Base-by-base conservation (phyloP, 35 echinoderm and acorn worm species). In the Strongylocentrotus purpuratus region DNA sequence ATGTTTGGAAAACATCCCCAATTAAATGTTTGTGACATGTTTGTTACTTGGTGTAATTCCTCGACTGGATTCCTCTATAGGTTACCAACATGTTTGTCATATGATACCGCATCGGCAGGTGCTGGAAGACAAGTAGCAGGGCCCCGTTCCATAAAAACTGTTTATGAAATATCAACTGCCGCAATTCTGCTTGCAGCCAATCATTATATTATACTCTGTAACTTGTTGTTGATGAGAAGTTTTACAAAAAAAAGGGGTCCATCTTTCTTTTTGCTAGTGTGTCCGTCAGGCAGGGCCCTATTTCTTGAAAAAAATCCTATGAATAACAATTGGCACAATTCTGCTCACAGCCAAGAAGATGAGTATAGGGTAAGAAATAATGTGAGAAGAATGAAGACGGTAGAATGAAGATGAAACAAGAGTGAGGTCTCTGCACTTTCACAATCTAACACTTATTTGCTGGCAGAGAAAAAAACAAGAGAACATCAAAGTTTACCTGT, bases 1-100 rank as follows among this genome's bases (percentile, higher is more conserved):
- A 31, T 78, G 65, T 78, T 78, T 78, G 65, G 65, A 78, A 78
- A 78, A 78, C 65, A 78, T 78, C 65, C 65, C 65, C 65, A 78
- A 78, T 78, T 78, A 78, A 78, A 78, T 78, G 65, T 78, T 78
- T 78, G 65, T 78, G 65, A 78, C 65, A 78, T 78, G 65, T 78
- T 78, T 78, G 65, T 78, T 78, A 18, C 65, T 78, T 78, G 22
- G 65, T 78, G 65, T 78, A 78, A n/a, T 8, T n/a, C 65, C 11
- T 11, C 11, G 52, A 59, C 52, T 78, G 28, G 22, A 78, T 78
- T n/a, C 28, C 1, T 78, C 65, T 78, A 78, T n/a, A 78, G 65
- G 65, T 78, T 78, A 78, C 65, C 65, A 78, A 78, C 7, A n/a
- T 78, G 65, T 78, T 78, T 78, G 65, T 78, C 18, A 78, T n/a